phyloP scores from a whole-genome alignment of 2,113 vertebrate species.

The Nestor notabilis region DNA sequence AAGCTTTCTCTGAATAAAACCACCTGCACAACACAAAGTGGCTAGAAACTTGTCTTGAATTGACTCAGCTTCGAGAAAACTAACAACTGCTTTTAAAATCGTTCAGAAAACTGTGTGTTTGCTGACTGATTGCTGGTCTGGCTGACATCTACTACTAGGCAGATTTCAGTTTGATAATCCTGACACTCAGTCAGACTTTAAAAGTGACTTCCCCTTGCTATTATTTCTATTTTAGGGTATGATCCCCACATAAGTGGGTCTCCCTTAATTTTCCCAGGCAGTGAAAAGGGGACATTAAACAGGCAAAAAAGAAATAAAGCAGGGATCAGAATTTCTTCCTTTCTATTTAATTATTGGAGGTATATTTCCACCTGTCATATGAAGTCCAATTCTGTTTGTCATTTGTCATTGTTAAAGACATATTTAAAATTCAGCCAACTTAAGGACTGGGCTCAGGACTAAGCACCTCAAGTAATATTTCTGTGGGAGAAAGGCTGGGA shows the following conservation, averaged over 20 bases:
- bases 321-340: background rate
- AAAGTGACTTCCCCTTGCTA: background rate
- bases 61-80: slow-evolving; percentile 7
- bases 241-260: background rate
- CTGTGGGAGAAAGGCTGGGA: background rate
- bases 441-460: background rate
- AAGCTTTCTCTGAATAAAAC: background rate
- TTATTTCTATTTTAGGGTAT: background rate
- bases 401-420: background rate
- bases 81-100: background rate
- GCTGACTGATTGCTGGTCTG: background rate
- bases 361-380: background rate
- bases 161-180: slow-evolving; percentile 69
- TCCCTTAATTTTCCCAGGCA: background rate
- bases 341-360: background rate
- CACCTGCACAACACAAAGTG: background rate
- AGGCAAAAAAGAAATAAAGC: background rate
- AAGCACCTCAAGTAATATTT: background rate
- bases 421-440: background rate
- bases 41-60: background rate
- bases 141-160: background rate
- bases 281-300: background rate
- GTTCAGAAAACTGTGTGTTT: background rate
- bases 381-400: background rate
- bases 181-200: background rate